These are phyloP conservation scores for Podargus strigoides DNA, from an alignment of 2,797 vertebrate genomes.

Conservation along the genomic window DNA sequence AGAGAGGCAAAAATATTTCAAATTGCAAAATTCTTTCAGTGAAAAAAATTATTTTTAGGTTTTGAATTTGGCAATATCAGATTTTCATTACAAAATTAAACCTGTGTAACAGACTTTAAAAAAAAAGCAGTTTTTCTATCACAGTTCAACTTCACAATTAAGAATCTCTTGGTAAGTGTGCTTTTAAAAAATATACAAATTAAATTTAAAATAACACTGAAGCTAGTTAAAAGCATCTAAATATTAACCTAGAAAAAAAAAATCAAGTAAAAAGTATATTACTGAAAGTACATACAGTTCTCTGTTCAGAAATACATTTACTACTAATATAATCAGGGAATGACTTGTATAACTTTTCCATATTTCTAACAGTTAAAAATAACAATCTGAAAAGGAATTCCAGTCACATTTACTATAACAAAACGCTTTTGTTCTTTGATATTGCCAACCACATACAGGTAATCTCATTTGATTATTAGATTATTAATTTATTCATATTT, in stretches of 20 bases:
- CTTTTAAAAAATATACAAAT: background rate
- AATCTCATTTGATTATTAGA: too few relatives aligned
- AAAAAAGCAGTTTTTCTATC: background rate
- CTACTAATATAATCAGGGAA: background rate
- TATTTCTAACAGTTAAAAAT: background rate
- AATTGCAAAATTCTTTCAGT: background rate
- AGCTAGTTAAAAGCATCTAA: background rate
- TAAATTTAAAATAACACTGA: background rate
- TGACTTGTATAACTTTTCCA: background rate
- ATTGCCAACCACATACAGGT: background rate
- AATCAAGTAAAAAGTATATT: background rate
- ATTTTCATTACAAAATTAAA: background rate
- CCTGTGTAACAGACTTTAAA: background rate
- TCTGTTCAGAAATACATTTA: background rate
- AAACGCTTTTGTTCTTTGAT: background rate
- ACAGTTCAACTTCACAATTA: background rate
- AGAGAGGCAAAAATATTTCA: background rate
- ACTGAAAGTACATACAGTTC: background rate
- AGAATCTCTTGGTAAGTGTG: background rate
- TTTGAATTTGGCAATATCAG: background rate
- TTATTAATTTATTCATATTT: background rate
- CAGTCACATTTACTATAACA: background rate
- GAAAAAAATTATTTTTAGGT: background rate
- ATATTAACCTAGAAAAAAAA: background rate
- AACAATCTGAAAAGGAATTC: background rate